These are phyloP conservation scores for Timema cristinae DNA, from an alignment of 2,888 invertebrate genomes.

Conservation along the genomic window DNA sequence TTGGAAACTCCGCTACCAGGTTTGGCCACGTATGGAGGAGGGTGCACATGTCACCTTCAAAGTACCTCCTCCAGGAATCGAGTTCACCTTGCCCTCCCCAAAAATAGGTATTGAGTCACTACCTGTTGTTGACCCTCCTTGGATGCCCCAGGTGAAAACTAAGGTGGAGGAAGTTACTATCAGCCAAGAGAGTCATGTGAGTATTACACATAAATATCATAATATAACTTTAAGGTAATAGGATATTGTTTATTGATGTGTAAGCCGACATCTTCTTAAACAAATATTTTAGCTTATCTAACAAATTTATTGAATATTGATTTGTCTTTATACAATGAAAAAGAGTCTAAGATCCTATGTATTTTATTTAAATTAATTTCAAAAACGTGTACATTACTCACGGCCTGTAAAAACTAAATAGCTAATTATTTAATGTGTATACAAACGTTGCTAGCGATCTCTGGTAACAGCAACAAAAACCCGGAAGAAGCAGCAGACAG, in stretches of 20 bases:
- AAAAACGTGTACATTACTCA: too few relatives aligned
- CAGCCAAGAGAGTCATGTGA: constrained; percentile 93
- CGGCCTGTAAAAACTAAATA: too few relatives aligned
- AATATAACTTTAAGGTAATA: neutral
- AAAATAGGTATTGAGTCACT: constrained; percentile 95
- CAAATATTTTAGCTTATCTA: too few relatives aligned
- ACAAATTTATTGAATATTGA: too few relatives aligned
- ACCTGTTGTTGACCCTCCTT: constrained; percentile 96
- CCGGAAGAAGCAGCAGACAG: constrained; percentile 97
- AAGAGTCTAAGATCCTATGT: too few relatives aligned
- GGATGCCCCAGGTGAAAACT: constrained; percentile 97
- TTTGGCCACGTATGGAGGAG: constrained; percentile 99
- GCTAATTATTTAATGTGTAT: too few relatives aligned
- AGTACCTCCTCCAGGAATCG: constrained; percentile 98
- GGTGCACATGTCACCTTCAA: constrained; percentile 93
- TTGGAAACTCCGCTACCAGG: constrained; percentile 96
- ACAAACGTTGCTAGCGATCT: constrained; percentile 60
- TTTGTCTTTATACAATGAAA: too few relatives aligned
- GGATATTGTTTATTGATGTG: too few relatives aligned
- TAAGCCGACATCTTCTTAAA: too few relatives aligned
- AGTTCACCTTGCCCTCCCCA: constrained; percentile 97
- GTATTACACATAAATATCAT: constrained; percentile 38
- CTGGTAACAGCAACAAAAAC: constrained; percentile 98
- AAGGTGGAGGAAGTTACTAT: constrained; percentile 99
- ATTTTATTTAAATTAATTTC: too few relatives aligned